Percentiles rank a stretch among this genome's conserved stretches.
Conservation (phyloP, 2,797 vertebrate genomes). For the Molossus alvarezi region DNA sequence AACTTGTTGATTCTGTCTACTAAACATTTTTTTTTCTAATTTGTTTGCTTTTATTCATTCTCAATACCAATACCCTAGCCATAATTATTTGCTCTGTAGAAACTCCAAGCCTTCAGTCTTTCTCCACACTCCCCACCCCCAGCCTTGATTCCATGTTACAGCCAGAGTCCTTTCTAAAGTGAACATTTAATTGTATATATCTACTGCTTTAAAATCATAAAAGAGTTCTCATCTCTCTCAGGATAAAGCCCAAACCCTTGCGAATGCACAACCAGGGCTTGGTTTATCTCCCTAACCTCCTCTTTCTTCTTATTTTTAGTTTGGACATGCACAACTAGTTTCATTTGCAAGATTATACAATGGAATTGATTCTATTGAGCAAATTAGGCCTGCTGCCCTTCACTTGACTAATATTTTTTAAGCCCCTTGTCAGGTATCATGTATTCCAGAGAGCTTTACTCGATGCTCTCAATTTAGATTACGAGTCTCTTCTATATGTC, state of each 20-base stretch:
- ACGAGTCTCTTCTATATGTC: neutral
- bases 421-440: neutral
- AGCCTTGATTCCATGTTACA: neutral
- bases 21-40: neutral
- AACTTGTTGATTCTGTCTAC: neutral
- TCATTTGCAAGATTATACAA: neutral
- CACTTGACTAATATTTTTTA: neutral
- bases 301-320: neutral
- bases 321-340: neutral
- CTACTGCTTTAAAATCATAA: neutral
- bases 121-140: rapidly evolving
- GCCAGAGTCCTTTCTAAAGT: neutral
- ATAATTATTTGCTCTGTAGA: neutral
- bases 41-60: neutral
- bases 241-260: neutral
- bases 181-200: neutral
- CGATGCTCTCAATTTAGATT: neutral
- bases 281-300: neutral
- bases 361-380: neutral
- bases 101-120: neutral
- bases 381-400: neutral
- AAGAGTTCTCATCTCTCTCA: constrained; percentile 13
- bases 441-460: neutral
- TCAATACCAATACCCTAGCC: neutral
- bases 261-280: neutral